Percentiles rank a stretch among this genome's conserved stretches.
Conservation (phyloP, 1,140 invertebrate genomes). For the Scaptodrosophila lebanonensis region DNA sequence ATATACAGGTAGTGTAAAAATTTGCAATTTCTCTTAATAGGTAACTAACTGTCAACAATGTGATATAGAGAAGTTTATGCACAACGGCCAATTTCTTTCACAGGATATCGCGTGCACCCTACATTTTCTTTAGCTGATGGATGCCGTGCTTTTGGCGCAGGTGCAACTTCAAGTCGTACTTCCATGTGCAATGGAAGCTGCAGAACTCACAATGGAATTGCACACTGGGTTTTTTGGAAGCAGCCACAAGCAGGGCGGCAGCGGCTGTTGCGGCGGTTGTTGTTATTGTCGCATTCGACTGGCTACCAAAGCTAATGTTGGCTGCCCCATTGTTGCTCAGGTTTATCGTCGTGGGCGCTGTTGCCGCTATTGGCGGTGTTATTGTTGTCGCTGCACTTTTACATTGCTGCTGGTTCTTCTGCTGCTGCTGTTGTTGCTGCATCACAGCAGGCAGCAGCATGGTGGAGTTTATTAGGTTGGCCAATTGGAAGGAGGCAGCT, state of each 20-base stretch:
- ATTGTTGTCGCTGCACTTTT: conserved; percentile 10
- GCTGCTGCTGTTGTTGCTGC: conserved; percentile 25
- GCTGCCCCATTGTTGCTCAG: conserved; percentile 6
- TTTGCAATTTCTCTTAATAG: too few relatives aligned
- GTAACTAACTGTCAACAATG: conserved; percentile 7
- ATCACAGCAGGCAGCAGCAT: conserved; percentile 43
- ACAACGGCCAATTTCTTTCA: conserved; percentile 40
- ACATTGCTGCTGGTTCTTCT: conserved; percentile 5
- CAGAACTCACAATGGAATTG: conserved; percentile 75
- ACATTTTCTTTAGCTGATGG: conserved; percentile 73
- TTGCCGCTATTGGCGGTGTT: conserved; percentile 3
- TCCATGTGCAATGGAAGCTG: conserved; percentile 71
- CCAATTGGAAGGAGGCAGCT: conserved; percentile 70
- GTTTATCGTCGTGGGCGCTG: too few relatives aligned
- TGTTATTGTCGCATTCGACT: neutral
- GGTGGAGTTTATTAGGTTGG: conserved; percentile 51
- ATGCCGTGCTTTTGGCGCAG: conserved; percentile 75
- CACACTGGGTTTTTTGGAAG: conserved; percentile 53
- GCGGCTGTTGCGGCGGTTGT: neutral
- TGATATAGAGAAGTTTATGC: conserved; percentile 3
- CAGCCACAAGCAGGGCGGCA: conserved; percentile 3
- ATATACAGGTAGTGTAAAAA: neutral
- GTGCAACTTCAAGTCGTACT: conserved; percentile 74
- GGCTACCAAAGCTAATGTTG: neutral
- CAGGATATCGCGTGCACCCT: conserved; percentile 22